phyloP scores from a whole-genome alignment of 2,797 vertebrate genomes.

The Jordanella pulchra region DNA sequence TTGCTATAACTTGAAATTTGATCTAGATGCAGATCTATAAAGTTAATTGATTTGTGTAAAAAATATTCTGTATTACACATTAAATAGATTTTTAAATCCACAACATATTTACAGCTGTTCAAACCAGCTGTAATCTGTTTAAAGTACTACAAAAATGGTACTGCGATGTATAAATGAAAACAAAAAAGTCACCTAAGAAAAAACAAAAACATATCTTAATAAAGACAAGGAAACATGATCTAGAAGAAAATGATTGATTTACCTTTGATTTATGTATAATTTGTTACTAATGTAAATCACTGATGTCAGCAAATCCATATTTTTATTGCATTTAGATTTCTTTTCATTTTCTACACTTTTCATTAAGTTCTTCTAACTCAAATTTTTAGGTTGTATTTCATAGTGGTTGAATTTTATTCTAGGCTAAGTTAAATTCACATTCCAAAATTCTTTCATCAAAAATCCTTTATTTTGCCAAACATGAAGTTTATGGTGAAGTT shows the following conservation, averaged over 20 bases:
- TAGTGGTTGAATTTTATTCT: background rate
- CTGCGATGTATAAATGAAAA: background rate
- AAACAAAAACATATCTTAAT: background rate
- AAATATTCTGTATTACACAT: background rate
- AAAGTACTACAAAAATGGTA: background rate
- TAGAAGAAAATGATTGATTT: background rate
- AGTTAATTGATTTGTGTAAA: background rate
- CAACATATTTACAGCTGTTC: background rate
- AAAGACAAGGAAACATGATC: background rate
- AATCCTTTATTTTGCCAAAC: background rate
- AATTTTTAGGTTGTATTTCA: background rate
- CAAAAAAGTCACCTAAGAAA: background rate
- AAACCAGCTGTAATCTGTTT: no score
- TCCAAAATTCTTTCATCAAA: no score
- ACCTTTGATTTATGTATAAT: background rate
- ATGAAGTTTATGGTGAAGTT: background rate
- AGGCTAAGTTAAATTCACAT: background rate
- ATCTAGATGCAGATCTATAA: background rate
- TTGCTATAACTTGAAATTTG: background rate
- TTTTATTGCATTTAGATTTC: background rate
- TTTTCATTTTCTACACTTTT: background rate
- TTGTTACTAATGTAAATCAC: background rate
- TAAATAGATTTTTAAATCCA: background rate
- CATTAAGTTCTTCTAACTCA: background rate
- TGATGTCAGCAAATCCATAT: background rate